Conservation (phyloP, 2,888 invertebrate genomes). For the Ommatoiulus sabulosus region DNA sequence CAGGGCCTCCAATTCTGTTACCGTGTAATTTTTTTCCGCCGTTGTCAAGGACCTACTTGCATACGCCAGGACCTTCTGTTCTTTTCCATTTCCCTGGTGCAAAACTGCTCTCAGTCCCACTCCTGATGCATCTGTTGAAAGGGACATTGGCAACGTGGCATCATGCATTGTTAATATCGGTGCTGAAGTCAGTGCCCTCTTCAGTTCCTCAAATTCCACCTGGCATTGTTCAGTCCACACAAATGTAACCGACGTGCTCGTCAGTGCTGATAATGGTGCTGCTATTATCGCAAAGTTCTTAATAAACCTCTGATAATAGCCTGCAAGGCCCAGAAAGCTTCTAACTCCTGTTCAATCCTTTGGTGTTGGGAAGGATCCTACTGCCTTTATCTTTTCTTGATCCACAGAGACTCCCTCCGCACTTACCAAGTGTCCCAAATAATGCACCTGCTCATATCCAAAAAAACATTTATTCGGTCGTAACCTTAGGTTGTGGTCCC, state of each 20-base stretch:
- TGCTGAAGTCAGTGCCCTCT: background rate
- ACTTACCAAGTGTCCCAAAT: background rate
- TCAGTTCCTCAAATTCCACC: background rate
- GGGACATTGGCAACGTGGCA: too few species aligned
- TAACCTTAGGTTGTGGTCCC: background rate
- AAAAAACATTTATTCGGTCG: background rate
- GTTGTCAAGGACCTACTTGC: background rate
- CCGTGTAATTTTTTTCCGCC: background rate
- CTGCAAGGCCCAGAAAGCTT: constrained; percentile 47
- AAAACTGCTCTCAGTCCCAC: constrained; percentile 50
- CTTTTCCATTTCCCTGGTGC: background rate
- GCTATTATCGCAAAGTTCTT: background rate
- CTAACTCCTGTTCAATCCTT: background rate
- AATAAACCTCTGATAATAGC: constrained; percentile 31
- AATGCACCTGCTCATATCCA: background rate
- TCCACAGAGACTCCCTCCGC: background rate
- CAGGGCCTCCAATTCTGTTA: background rate
- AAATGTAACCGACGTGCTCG: background rate
- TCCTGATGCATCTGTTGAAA: too few species aligned
- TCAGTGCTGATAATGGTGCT: background rate
- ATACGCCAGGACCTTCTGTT: background rate
- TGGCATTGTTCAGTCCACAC: background rate
- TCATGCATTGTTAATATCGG: background rate
- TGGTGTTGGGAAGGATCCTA: background rate
- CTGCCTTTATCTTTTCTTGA: background rate